phyloP scores from a whole-genome alignment of 2,113 vertebrate genomes.

The Bettongia penicillata region DNA sequence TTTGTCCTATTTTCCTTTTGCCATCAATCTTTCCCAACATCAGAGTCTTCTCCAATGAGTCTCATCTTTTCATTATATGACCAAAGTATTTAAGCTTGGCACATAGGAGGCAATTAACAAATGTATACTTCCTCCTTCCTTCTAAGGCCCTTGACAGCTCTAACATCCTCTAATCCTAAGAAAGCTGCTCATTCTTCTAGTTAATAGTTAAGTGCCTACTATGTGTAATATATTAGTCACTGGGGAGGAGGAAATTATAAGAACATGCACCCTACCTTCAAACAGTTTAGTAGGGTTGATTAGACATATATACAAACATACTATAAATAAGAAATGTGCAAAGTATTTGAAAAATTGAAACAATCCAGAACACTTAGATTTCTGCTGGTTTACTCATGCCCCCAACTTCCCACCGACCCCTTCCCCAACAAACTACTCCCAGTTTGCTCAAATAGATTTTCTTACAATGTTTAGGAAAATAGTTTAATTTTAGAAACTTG shows the following conservation, averaged over 20 bases:
- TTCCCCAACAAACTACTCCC: slow-evolving; percentile 41
- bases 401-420: slow-evolving; percentile 24
- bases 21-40: neutral
- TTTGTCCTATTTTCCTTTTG: neutral
- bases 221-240: neutral
- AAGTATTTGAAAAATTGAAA: neutral
- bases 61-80: neutral
- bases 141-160: neutral
- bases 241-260: neutral
- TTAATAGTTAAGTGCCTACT: neutral
- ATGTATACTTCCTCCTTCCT: neutral
- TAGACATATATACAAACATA: neutral
- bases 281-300: neutral
- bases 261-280: neutral
- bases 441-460: slow-evolving; percentile 62
- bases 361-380: slow-evolving; percentile 6
- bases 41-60: neutral
- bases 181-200: neutral
- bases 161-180: neutral
- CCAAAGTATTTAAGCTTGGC: neutral
- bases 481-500: slow-evolving; percentile 79
- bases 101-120: neutral
- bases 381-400: slow-evolving; percentile 34
- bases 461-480: slow-evolving; percentile 76
- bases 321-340: neutral